Evolutionary conservation across 2,888 invertebrate genomes (phyloP).

Genomic region (Nysson spinosus): DNA sequence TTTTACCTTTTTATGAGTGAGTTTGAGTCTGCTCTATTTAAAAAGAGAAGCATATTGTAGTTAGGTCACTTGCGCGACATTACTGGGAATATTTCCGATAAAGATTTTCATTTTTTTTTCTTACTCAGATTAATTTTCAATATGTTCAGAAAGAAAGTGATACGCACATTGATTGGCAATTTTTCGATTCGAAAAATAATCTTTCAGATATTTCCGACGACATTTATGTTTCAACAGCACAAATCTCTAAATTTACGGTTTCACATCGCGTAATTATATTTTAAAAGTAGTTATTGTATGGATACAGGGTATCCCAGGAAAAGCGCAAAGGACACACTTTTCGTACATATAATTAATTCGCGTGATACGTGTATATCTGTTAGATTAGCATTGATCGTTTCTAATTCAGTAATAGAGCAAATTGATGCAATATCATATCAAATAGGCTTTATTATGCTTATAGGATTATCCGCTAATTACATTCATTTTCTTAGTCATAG

Average conservation of each 20-base stretch:
- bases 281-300: conserved; percentile 22
- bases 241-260: neutral
- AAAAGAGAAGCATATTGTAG: conserved; percentile 22
- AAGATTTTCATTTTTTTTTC: neutral
- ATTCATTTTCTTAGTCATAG: conserved; percentile 34
- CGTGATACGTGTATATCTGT: conserved; percentile 4
- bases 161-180: neutral
- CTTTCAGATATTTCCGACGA: too few species aligned
- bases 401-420: conserved; percentile 11
- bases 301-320: conserved; percentile 49
- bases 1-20: conserved; percentile 52
- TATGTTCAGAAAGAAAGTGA: neutral
- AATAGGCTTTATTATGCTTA: conserved; percentile 32
- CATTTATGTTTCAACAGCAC: neutral
- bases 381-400: neutral
- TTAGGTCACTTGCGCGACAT: conserved; percentile 30
- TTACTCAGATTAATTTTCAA: neutral
- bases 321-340: conserved; percentile 28
- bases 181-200: neutral
- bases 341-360: conserved; percentile 12
- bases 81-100: conserved; percentile 28
- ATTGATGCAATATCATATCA: conserved; percentile 23
- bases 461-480: conserved; percentile 25
- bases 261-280: neutral
- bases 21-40: conserved; percentile 42